These are phyloP conservation scores for Sycobia sp. DNA, from an alignment of 1,140 invertebrate species.

Conservation along the genomic window DNA sequence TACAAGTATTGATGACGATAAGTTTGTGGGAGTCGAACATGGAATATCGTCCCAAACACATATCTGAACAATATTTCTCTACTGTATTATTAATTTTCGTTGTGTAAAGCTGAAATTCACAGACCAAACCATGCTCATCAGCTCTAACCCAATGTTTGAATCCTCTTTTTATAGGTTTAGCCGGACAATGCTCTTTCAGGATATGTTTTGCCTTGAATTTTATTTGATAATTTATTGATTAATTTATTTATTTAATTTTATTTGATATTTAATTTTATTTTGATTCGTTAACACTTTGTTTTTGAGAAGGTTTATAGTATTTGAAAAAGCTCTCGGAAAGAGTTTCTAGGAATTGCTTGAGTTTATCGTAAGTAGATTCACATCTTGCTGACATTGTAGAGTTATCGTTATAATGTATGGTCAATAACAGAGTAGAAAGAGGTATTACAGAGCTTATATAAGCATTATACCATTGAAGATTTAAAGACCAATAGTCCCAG, in stretches of 20 bases:
- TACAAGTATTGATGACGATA: too few species aligned
- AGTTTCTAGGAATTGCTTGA: conserved; percentile 43
- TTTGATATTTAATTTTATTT: too few species aligned
- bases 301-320: conserved; percentile 19
- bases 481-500: too few species aligned
- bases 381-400: conserved; percentile 40
- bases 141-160: conserved; percentile 45
- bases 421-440: too few species aligned
- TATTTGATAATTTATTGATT: too few species aligned
- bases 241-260: too few species aligned
- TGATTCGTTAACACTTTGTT: conserved; percentile 46
- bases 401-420: conserved; percentile 44
- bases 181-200: conserved; percentile 58
- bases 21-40: too few species aligned
- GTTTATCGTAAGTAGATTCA: conserved; percentile 49
- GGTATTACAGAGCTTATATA: too few species aligned
- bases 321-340: conserved; percentile 34
- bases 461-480: too few species aligned
- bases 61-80: too few species aligned
- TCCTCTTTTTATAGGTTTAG: conserved; percentile 60
- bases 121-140: conserved; percentile 56
- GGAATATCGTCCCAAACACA: too few species aligned
- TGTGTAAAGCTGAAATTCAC: conserved; percentile 57
- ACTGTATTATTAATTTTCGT: conserved; percentile 52
- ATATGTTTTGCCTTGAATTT: conserved; percentile 50